These are phyloP conservation scores for Mystacides longicornis DNA, from an alignment of 2,888 invertebrate genomes.

Conservation along the genomic window DNA sequence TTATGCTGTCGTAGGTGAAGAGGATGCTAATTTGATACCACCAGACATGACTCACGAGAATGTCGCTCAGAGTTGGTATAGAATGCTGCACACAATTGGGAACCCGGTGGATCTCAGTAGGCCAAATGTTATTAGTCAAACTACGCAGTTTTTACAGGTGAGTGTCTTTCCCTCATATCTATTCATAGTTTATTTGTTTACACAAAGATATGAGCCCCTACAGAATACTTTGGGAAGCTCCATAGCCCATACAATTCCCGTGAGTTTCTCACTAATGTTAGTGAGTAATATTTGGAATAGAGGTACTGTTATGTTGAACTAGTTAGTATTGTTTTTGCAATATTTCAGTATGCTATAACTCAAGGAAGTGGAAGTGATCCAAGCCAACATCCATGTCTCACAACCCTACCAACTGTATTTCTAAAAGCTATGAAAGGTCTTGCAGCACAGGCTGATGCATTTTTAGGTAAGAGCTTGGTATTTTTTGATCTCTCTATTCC, in stretches of 20 bases:
- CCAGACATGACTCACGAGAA: constrained; percentile 81
- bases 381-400: constrained; percentile 82
- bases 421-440: constrained; percentile 89
- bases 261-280: too few relatives aligned
- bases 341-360: constrained; percentile 69
- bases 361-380: constrained; percentile 79
- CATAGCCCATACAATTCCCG: too few relatives aligned
- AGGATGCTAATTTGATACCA: constrained; percentile 77
- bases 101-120: constrained; percentile 90
- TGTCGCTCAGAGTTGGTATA: constrained; percentile 92
- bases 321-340: too few relatives aligned
- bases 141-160: constrained; percentile 55
- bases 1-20: constrained; percentile 56
- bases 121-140: constrained; percentile 67
- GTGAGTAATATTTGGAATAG: too few relatives aligned
- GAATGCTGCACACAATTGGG: constrained; percentile 87
- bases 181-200: neutral
- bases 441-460: constrained; percentile 90
- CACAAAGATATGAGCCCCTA: neutral
- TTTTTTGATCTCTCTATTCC: too few relatives aligned
- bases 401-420: constrained; percentile 81
- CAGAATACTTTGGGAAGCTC: too few relatives aligned
- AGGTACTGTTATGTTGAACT: too few relatives aligned
- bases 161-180: too few relatives aligned
- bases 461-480: constrained; percentile 62